These are phyloP conservation scores for Zalophus californianus DNA, from an alignment of 2,797 vertebrate genomes.

Conservation along the genomic window DNA sequence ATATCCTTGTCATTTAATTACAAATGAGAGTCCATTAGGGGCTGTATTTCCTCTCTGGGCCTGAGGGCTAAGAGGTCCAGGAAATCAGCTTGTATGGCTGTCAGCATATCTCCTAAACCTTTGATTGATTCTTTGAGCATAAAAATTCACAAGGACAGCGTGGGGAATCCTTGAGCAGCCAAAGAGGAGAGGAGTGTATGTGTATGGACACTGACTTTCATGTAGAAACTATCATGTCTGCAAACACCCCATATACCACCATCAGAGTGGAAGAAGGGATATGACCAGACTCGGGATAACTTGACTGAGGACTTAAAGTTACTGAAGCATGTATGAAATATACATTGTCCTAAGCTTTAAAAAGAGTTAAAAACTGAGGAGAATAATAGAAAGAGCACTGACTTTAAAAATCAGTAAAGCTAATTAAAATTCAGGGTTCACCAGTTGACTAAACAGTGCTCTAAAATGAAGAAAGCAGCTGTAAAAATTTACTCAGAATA, in stretches of 20 bases:
- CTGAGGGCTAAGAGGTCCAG: slow-evolving; percentile 22
- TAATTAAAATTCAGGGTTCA: background rate
- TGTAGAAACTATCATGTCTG: background rate
- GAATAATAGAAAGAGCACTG: background rate
- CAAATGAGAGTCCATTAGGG: slow-evolving; percentile 65
- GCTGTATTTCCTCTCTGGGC: slow-evolving; percentile 45
- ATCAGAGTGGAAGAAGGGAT: background rate
- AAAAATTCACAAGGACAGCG: slow-evolving; percentile 10
- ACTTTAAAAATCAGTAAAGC: slow-evolving; percentile 20
- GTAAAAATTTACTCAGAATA: background rate
- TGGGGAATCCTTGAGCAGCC: background rate
- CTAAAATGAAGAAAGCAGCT: background rate
- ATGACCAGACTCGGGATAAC: background rate
- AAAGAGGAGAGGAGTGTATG: background rate
- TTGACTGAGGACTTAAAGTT: background rate
- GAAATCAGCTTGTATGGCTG: slow-evolving; percentile 30
- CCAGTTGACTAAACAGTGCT: background rate
- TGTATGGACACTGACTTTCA: background rate
- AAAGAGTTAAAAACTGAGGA: background rate
- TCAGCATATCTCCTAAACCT: background rate
- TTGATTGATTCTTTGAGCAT: slow-evolving; percentile 42
- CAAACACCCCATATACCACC: background rate
- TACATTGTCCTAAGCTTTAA: background rate
- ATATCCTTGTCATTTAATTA: slow-evolving; percentile 80
- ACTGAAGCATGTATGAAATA: background rate